A percentile compares a stretch with the other conserved stretches of the same genome.
Conservation (phyloP, 2,888 invertebrate genomes). For the Tipula lateralis region DNA sequence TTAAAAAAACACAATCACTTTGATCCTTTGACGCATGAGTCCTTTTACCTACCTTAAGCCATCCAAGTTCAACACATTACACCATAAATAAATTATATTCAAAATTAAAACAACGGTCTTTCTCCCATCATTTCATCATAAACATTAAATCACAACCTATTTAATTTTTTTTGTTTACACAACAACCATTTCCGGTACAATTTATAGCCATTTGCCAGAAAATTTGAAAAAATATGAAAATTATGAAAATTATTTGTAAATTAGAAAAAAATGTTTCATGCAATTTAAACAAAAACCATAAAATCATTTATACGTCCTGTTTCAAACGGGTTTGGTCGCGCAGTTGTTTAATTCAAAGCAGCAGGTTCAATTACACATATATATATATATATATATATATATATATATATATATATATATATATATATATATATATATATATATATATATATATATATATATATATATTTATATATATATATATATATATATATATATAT, state of each 20-base stretch:
- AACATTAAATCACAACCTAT: background rate
- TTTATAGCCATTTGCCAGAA: background rate
- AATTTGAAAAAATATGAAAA: background rate
- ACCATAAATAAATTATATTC: background rate
- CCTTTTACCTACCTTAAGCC: background rate
- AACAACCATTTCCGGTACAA: background rate
- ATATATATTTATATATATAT: conserved; percentile 30
- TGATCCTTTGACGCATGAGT: background rate
- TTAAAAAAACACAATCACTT: background rate
- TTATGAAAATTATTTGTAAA: background rate
- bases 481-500: no score
- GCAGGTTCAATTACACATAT: background rate
- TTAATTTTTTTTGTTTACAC: background rate
- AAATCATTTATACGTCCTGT: background rate
- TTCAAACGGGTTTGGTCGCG: background rate
- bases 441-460: conserved; percentile 26
- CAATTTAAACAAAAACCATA: background rate
- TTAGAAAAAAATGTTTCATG: background rate
- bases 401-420: background rate
- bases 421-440: background rate
- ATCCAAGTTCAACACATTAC: background rate
- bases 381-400: background rate
- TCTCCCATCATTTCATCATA: background rate
- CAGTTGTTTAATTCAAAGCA: background rate
- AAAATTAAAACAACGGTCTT: background rate